These are phyloP conservation scores for Cyprinodon tularosa DNA, from an alignment of 2,113 vertebrate genomes.

Conservation along the genomic window DNA sequence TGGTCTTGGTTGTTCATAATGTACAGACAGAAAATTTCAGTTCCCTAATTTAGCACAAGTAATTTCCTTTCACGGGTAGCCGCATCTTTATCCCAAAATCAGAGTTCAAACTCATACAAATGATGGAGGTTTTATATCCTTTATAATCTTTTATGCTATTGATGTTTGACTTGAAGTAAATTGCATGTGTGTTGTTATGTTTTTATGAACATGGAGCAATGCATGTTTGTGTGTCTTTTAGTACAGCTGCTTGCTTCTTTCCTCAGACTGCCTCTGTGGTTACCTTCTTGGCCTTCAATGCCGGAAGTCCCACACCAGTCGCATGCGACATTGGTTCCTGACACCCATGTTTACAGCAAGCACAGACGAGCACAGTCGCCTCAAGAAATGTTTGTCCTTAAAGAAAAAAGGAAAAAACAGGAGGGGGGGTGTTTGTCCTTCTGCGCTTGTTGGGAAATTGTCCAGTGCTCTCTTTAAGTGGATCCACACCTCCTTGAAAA, in stretches of 20 bases:
- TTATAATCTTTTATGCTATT: background rate
- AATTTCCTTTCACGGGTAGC: conserved; percentile 63
- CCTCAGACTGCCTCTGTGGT: conserved; percentile 62
- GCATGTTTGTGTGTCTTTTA: conserved; percentile 46
- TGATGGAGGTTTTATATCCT: conserved; percentile 4
- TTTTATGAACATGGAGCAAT: conserved; percentile 1
- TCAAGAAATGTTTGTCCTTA: conserved; percentile 73
- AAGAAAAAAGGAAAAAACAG: conserved; percentile 32
- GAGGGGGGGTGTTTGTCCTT: conserved; percentile 71
- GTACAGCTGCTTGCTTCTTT: conserved; percentile 71
- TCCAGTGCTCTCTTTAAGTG: conserved; percentile 69
- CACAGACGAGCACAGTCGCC: conserved; percentile 52
- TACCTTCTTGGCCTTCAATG: conserved; percentile 59
- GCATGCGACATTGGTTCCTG: conserved; percentile 75
- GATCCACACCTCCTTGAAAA: conserved; percentile 77
- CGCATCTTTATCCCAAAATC: conserved; percentile 13
- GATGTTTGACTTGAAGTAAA: conserved; percentile 1
- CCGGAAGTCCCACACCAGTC: conserved; percentile 73
- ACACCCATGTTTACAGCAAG: conserved; percentile 76
- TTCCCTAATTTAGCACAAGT: conserved; percentile 79
- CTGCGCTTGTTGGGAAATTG: conserved; percentile 71
- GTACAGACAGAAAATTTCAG: conserved; percentile 79
- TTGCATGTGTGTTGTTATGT: conserved; percentile 4
- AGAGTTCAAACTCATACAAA: conserved; percentile 9
- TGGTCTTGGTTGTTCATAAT: conserved; percentile 14